These are phyloP conservation scores for Piezodorus guildinii DNA, from an alignment of 1,140 invertebrate genomes.

Conservation along the genomic window DNA sequence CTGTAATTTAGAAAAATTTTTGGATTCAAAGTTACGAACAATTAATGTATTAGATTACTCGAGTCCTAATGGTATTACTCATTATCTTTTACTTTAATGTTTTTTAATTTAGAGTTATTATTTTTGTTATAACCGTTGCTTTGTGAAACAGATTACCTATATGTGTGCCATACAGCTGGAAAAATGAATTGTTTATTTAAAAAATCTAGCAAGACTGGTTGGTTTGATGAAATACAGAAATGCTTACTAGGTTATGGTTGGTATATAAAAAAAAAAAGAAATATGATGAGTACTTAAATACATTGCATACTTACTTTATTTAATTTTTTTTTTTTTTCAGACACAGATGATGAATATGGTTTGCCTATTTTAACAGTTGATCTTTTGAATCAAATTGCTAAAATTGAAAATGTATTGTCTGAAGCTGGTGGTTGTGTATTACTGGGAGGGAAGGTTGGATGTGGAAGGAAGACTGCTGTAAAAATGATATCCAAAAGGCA, in stretches of 20 bases:
- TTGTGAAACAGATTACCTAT: no score
- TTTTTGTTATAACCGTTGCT: no score
- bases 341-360: slow-evolving; percentile 39
- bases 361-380: not conserved
- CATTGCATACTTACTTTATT: slow-evolving; percentile 19
- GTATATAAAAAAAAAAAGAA: not conserved
- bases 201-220: not conserved
- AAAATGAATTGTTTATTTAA: no score
- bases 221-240: not conserved
- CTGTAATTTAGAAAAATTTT: slow-evolving; percentile 51
- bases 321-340: slow-evolving; percentile 37
- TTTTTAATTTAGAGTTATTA: no score
- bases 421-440: slow-evolving; percentile 53
- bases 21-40: slow-evolving; percentile 28
- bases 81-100: no score
- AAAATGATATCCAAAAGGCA: slow-evolving; percentile 60
- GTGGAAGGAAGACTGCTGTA: slow-evolving; percentile 62
- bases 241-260: not conserved
- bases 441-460: slow-evolving; percentile 60
- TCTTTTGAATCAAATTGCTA: slow-evolving; percentile 33
- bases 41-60: not conserved
- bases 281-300: not conserved
- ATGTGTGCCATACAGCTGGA: no score
- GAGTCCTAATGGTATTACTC: not conserved
- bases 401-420: slow-evolving; percentile 49